Conservation (phyloP, 2,797 vertebrate genomes). For the Molossus molossus region DNA sequence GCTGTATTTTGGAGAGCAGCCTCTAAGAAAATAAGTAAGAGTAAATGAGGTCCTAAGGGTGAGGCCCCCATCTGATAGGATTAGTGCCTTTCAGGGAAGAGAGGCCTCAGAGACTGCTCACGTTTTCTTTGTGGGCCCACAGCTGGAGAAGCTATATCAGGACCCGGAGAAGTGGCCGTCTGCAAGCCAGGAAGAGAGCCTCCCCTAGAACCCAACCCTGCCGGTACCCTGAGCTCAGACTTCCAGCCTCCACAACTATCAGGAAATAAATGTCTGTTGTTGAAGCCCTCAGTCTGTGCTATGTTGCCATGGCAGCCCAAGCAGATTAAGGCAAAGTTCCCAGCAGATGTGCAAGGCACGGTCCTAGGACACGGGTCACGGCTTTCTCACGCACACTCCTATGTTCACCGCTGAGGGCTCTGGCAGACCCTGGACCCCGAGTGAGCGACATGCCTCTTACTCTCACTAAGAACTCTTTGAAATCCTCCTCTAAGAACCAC, state of each 20-base stretch:
- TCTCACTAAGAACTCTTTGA: not conserved
- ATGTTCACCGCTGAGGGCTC: rapidly evolving
- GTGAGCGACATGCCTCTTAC: not conserved
- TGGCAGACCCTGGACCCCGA: rapidly evolving
- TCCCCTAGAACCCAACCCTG: rapidly evolving
- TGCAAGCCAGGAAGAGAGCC: rapidly evolving
- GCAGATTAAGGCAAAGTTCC: not conserved
- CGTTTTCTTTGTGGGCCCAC: not conserved
- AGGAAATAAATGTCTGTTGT: not conserved
- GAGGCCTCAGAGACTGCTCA: not conserved
- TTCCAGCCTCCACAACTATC: not conserved
- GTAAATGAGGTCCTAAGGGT: not conserved
- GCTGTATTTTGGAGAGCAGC: not conserved
- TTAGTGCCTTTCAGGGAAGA: not conserved
- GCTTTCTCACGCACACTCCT: not conserved
- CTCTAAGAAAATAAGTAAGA: not conserved
- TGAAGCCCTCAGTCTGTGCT: not conserved
- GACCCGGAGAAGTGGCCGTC: rapidly evolving
- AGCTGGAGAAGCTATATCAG: not conserved
- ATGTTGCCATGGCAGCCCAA: rapidly evolving
- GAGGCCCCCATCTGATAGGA: not conserved
- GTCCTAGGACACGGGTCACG: rapidly evolving
- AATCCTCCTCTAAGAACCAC: not conserved
- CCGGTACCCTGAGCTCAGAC: rapidly evolving
- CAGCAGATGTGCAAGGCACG: rapidly evolving